Evolutionary conservation across 53 echinoderm and acorn worm genomes (phyloP).

Genomic region (Astropecten irregularis): DNA sequence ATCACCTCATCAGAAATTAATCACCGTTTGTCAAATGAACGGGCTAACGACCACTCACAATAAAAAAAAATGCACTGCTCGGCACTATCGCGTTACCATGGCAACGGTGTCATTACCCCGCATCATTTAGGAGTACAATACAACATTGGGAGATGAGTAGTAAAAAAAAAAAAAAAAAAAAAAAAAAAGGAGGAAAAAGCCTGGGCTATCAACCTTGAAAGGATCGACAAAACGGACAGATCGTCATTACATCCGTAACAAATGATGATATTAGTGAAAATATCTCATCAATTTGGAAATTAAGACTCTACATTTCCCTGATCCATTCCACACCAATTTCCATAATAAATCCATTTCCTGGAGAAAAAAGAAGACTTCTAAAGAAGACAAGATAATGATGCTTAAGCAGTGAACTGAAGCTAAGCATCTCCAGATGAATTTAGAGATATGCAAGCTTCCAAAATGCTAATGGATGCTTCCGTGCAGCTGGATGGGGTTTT

Average conservation of each 20-base stretch:
- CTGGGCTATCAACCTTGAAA: not conserved
- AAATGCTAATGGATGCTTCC: no score
- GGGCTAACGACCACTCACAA: not conserved
- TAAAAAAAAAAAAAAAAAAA: no score
- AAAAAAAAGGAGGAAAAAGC: no score
- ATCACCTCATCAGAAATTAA: not conserved
- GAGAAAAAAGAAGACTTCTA: no score
- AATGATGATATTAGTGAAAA: constrained; percentile 8
- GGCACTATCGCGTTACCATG: constrained; percentile 1
- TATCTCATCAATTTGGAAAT: not conserved
- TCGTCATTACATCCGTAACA: not conserved
- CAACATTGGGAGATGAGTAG: no score
- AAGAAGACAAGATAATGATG: no score
- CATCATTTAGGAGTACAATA: not conserved
- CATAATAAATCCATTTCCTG: constrained; percentile 13
- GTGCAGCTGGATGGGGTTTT: no score
- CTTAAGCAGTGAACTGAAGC: no score
- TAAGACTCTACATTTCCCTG: not conserved
- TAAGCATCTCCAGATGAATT: no score
- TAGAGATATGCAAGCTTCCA: no score
- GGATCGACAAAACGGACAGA: constrained; percentile 3
- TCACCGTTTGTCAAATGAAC: not conserved
- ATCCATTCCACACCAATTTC: not conserved
- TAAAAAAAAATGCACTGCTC: no score
- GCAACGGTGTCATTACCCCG: not conserved